Conservation (phyloP, 2,797 vertebrate genomes). For the Mormyrops boulengeri region DNA sequence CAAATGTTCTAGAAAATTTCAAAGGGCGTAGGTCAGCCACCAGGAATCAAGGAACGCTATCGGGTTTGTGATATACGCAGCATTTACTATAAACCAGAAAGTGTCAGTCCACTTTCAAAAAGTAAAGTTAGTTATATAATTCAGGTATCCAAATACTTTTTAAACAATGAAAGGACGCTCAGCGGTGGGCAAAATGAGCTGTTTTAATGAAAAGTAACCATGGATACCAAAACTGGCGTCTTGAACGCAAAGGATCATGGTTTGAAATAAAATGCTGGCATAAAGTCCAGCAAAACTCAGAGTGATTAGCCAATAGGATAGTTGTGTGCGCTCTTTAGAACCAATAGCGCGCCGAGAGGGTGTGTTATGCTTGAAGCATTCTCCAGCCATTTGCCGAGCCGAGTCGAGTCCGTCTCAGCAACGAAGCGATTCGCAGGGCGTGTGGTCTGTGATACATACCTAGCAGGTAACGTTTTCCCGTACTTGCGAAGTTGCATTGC, state of each 20-base stretch:
- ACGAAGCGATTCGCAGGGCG: background rate
- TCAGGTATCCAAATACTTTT: background rate
- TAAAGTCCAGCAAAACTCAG: constrained; percentile 47
- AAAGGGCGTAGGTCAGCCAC: background rate
- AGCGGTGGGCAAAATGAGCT: background rate
- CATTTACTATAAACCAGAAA: background rate
- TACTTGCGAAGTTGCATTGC: background rate
- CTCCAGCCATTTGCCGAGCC: constrained; percentile 53
- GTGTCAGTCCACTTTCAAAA: background rate
- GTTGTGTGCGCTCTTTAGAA: background rate
- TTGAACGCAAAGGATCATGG: constrained; percentile 57
- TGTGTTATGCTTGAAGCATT: constrained; percentile 45
- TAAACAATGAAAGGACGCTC: background rate
- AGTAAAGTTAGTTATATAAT: background rate
- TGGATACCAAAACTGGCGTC: constrained; percentile 30
- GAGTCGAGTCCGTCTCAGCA: background rate
- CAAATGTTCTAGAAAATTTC: background rate
- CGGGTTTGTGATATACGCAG: background rate
- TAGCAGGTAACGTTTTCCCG: background rate
- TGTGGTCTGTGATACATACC: background rate
- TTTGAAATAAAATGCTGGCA: constrained; percentile 65
- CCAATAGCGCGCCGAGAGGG: constrained; percentile 48
- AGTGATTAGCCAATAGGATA: constrained; percentile 45
- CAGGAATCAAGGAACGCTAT: background rate
- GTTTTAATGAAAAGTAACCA: constrained; percentile 33